Base-by-base conservation (phyloP, 2,113 vertebrate species). In the Hydrochoerus hydrochaeris region DNA sequence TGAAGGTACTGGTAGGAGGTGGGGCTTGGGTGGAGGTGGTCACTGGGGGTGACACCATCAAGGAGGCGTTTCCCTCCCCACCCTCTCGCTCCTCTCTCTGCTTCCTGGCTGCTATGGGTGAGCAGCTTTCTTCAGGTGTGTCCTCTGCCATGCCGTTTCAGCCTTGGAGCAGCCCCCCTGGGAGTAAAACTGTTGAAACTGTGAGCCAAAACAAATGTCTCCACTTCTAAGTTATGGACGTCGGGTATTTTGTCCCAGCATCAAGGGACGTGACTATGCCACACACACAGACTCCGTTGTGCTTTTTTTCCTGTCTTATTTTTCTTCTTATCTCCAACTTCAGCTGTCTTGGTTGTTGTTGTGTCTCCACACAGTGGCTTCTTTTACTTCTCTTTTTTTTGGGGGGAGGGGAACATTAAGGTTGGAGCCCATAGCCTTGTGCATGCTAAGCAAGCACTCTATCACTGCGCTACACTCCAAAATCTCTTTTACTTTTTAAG, bases 401-500 rank as follows among this genome's bases (percentile, higher is more conserved):
- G 11, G 11, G 19, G 54, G 1, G 3, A 28, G 49, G 7, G 13
- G 54, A 14, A 1, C 17, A 22, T 32, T 67, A 62, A 26, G 57
- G 58, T 62, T 30, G 26, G 32, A 52, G 69, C 12, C 46, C 44
- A 87, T 6, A 24, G 35, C 46, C 32, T 86, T 54, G 11, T 38
- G 9, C 28, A 30, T 11, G 35, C 35, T 28, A 87, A n/a, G 65
- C 65, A 88, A 57, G n/a, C 6, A 14, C 67, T 57, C 22, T 46
- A 7, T 22, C 26, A 63, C 38, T 62, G 38, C 44, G 24, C 26
- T 44, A 30, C 9, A 30, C 41, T 32, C 32, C 49, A 38, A 20
- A 38, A 41, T 26, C n/a, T 85, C 65, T 67, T 58, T 44, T 91
- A 58, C 0, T 98, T 98, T 98, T 98, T 86, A 95, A 97, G 98